phyloP scores from a whole-genome alignment of 2,888 invertebrate species.

The Cataglyphis cursor region DNA sequence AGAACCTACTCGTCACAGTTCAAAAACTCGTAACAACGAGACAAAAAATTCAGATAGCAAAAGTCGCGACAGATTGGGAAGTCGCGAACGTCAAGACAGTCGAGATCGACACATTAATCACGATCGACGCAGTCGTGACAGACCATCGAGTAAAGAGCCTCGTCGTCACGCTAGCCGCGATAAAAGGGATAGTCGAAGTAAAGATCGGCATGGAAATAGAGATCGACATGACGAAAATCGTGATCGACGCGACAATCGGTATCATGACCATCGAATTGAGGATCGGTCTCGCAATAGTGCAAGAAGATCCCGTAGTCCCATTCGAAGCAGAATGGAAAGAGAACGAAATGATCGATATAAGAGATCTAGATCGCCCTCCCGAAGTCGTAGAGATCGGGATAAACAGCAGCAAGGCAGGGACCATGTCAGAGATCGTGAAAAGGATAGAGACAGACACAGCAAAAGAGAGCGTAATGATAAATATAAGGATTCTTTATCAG shows the following conservation, averaged over 20 bases:
- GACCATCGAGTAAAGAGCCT: constrained; percentile 82
- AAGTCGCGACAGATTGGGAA: constrained; percentile 74
- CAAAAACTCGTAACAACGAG: constrained; percentile 76
- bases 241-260: constrained; percentile 83
- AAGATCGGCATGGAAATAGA: constrained; percentile 79
- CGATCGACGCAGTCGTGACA: constrained; percentile 75
- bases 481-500: constrained; percentile 92
- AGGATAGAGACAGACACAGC: constrained; percentile 85
- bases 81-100: constrained; percentile 80
- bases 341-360: constrained; percentile 82
- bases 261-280: constrained; percentile 78
- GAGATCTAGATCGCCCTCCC: constrained; percentile 81
- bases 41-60: constrained; percentile 75
- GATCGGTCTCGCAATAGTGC: constrained; percentile 81
- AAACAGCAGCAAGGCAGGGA: constrained; percentile 64
- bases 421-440: constrained; percentile 84
- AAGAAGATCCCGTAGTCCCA: constrained; percentile 84
- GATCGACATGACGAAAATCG: constrained; percentile 84
- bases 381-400: constrained; percentile 83
- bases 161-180: constrained; percentile 62
- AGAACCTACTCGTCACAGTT: constrained; percentile 76
- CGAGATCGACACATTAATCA: constrained; percentile 78
- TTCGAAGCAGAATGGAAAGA: constrained; percentile 79
- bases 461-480: constrained; percentile 88
- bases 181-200: constrained; percentile 81